Percentiles rank a stretch among this genome's conserved stretches.
phyloP scores from a whole-genome alignment of 2,797 vertebrate genomes.

The Clarias platycephalus region DNA sequence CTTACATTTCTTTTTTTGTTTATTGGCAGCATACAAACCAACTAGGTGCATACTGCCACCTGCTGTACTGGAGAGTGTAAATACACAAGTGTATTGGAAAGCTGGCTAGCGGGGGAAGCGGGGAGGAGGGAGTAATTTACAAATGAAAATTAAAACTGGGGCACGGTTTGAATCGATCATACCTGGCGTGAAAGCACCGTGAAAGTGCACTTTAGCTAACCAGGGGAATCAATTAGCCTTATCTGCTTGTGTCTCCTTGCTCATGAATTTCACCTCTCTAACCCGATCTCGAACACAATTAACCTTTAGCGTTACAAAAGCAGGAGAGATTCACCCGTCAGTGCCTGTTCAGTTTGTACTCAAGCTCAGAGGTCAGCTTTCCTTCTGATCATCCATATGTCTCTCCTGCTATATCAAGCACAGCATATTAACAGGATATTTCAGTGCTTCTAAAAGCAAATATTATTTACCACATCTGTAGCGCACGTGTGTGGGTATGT shows the following conservation, averaged over 20 bases:
- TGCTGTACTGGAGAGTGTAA: no score
- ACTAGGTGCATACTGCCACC: no score
- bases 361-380: neutral
- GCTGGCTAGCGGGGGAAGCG: no score
- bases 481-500: no score
- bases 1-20: no score
- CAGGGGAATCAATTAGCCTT: conserved; percentile 18
- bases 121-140: no score
- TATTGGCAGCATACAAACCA: no score
- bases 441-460: neutral
- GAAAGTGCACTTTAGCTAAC: neutral
- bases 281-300: neutral
- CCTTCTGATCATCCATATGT: conserved; percentile 4
- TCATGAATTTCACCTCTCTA: neutral
- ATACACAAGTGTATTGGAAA: no score
- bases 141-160: no score
- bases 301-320: conserved; percentile 11
- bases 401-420: neutral
- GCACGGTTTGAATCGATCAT: no score
- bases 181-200: no score
- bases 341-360: conserved; percentile 1
- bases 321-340: neutral
- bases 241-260: neutral
- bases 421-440: neutral
- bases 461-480: neutral